A percentile compares a stretch with the other conserved stretches of the same genome.
Conservation (phyloP, 2,113 vertebrate species). For the Bubo bubo region DNA sequence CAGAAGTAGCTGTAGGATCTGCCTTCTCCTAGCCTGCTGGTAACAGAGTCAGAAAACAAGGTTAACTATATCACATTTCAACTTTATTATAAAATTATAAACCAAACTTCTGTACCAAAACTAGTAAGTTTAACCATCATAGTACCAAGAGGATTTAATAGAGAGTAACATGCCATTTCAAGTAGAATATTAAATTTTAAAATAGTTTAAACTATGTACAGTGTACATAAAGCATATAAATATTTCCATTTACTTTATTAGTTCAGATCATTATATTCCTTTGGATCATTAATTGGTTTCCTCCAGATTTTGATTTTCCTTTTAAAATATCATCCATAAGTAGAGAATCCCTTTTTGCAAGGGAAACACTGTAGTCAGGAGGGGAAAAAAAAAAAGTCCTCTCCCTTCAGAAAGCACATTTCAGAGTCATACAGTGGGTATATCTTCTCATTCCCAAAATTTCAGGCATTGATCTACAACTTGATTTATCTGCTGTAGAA, state of each 20-base stretch:
- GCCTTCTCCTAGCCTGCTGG: background rate
- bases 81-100: slow-evolving; percentile 86
- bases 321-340: background rate
- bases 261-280: slow-evolving; percentile 57
- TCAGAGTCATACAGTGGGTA: background rate
- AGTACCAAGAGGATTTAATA: slow-evolving; percentile 62
- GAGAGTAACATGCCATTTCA: slow-evolving; percentile 55
- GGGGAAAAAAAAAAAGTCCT: background rate
- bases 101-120: slow-evolving; percentile 76
- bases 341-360: background rate
- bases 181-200: slow-evolving; percentile 63
- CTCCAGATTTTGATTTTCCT: background rate
- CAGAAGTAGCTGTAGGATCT: background rate
- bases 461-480: background rate
- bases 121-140: slow-evolving; percentile 34
- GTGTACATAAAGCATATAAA: slow-evolving; percentile 55
- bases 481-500: background rate
- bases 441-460: background rate
- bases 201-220: slow-evolving; percentile 57
- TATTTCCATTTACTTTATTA: slow-evolving; percentile 59
- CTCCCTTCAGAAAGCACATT: background rate
- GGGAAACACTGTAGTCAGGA: background rate
- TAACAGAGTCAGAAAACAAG: background rate
- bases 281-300: slow-evolving; percentile 19
- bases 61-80: slow-evolving; percentile 47